phyloP scores from a whole-genome alignment of 2,113 vertebrate genomes.

The Callorhinus ursinus region DNA sequence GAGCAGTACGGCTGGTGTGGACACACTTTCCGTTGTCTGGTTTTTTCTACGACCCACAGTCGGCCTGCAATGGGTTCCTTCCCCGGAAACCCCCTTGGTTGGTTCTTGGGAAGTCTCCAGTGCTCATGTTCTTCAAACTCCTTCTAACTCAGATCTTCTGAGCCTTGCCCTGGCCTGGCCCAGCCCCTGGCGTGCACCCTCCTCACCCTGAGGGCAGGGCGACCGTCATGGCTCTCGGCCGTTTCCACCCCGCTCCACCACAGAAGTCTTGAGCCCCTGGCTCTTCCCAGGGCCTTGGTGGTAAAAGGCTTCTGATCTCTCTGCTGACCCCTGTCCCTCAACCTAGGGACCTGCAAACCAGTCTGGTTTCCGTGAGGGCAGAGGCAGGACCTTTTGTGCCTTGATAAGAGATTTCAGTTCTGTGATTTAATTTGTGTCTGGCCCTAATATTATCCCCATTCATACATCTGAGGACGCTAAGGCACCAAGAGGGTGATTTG shows the following conservation, averaged over 20 bases:
- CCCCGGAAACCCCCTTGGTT: background rate
- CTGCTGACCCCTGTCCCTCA: background rate
- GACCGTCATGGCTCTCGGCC: rapidly evolving
- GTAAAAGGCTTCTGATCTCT: background rate
- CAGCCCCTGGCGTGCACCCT: rapidly evolving
- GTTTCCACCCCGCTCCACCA: background rate
- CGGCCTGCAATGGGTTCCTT: background rate
- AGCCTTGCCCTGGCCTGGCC: background rate
- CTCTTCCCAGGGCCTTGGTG: background rate
- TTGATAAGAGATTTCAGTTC: background rate
- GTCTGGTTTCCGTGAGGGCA: background rate
- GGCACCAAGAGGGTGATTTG: background rate
- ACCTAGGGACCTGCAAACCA: background rate
- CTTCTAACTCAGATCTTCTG: background rate
- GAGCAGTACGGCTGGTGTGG: rapidly evolving
- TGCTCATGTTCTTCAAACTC: background rate
- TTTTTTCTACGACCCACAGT: rapidly evolving
- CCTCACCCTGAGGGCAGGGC: background rate
- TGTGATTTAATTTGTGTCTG: background rate
- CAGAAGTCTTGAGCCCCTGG: rapidly evolving
- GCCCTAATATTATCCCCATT: background rate
- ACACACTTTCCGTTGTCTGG: background rate
- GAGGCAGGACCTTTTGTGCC: background rate
- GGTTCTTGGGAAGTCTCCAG: background rate
- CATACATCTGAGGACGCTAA: background rate